Evolutionary conservation across 2,113 vertebrate species (phyloP), one percentile per base, ranked within the genome.

Genomic region (Dromaius novaehollandiae): DNA sequence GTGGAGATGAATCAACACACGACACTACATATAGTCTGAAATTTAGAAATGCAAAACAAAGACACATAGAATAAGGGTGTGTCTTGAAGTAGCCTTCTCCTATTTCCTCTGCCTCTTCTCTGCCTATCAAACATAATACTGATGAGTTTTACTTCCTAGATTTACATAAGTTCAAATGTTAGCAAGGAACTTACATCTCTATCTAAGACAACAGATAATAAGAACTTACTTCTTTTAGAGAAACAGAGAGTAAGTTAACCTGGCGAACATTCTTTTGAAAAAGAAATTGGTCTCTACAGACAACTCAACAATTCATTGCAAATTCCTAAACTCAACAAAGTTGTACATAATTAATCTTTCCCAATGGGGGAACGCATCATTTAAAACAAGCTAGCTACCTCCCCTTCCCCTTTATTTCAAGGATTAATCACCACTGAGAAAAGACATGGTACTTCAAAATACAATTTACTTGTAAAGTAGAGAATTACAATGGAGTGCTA

Each of bases 391-490:
- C 76, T 82, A 89, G 76, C 25, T 88, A 42, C 58, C 81, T 60
- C 13, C 7, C 36, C 90, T 51, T 81, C 90, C 86, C 46, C 50
- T 91, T 84, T 66, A 95, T 96, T 94, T 78, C 68, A 96, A 93
- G 77, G 75, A 95, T 95, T 97, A 97, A 97, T 96, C 95, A 96
- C 88, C 90, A 76, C 4, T 68, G 77, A 92, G 97, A 93, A 96
- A 96, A 97, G 89, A 91, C 51, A 83, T 1, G 42, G 69, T 93
- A 69, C 81, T 96, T 96, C 89, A 95, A 96, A 95, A 95, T 71
- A 91, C 40, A 96, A 97, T 96, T 96, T 90, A 89, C 80, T 94
- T 96, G 77, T 92, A 91, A 97, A 98, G 84, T 24, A 90, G 26
- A 73, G 32, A 65, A 95, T 94, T 96, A 82, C 73, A 96, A 81